Conservation (phyloP, 1,140 invertebrate species). For the Drosophila pachea region DNA sequence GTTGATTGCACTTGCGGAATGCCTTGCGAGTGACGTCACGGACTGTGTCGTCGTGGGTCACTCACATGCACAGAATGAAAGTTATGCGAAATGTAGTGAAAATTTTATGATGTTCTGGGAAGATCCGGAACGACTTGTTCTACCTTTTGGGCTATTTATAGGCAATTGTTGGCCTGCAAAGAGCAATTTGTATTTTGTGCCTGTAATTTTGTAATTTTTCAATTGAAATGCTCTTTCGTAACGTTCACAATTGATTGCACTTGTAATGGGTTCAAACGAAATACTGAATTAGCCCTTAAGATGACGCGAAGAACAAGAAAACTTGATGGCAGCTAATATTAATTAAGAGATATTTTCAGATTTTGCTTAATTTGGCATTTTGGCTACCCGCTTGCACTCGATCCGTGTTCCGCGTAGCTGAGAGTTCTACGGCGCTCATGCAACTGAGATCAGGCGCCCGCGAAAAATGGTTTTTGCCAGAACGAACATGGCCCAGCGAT, state of each 20-base stretch:
- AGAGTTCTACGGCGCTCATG: constrained; percentile 63
- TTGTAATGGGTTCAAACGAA: constrained; percentile 43
- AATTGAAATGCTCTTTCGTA: constrained; percentile 56
- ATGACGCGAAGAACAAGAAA: background rate
- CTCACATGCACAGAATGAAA: constrained; percentile 19
- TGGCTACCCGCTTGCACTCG: constrained; percentile 14
- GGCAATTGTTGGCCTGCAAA: constrained; percentile 47
- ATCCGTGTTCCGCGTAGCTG: constrained; percentile 53
- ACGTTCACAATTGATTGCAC: constrained; percentile 34
- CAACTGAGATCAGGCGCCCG: constrained; percentile 73
- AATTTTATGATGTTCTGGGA: constrained; percentile 36
- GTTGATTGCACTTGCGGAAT: constrained; percentile 22
- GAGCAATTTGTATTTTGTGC: constrained; percentile 16
- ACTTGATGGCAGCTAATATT: constrained; percentile 17
- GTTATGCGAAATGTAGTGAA: constrained; percentile 49
- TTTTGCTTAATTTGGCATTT: constrained; percentile 15
- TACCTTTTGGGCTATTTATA: constrained; percentile 67
- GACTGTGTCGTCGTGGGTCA: background rate
- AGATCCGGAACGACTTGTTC: constrained; percentile 44
- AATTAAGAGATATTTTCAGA: constrained; percentile 23
- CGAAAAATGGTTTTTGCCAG: constrained; percentile 71
- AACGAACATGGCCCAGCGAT: constrained; percentile 43
- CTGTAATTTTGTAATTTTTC: constrained; percentile 27
- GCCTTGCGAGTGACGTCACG: constrained; percentile 4
- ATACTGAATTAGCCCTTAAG: constrained; percentile 46